These are phyloP conservation scores for Coracias cyanogaster DNA, from an alignment of 2,797 vertebrate genomes.

Conservation along the genomic window DNA sequence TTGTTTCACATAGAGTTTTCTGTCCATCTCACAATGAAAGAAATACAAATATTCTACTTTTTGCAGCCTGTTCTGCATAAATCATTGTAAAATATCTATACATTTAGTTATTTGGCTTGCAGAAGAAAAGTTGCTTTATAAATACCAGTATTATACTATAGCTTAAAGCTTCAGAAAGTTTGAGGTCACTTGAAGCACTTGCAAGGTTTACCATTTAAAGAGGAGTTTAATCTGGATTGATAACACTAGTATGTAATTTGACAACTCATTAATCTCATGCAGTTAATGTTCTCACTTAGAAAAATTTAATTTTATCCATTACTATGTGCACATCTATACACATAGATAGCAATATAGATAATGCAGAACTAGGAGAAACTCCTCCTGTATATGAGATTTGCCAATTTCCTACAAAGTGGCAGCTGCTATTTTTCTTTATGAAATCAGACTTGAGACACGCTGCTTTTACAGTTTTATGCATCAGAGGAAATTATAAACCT, in stretches of 20 bases:
- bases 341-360: neutral
- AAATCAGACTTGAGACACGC: neutral
- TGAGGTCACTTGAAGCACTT: neutral
- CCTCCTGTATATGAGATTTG: neutral
- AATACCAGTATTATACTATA: neutral
- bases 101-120: neutral
- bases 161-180: neutral
- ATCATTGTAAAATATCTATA: neutral
- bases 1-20: neutral
- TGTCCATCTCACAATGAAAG: neutral
- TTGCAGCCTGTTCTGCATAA: neutral
- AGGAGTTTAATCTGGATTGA: neutral
- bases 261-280: neutral
- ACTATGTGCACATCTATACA: neutral
- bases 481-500: neutral
- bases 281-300: neutral
- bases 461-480: neutral
- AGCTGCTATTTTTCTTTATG: neutral
- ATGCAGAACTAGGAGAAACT: neutral
- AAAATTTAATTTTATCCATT: no score
- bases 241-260: neutral
- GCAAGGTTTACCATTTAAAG: neutral
- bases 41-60: neutral
- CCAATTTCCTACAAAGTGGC: neutral
- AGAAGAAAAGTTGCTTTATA: neutral